Conservation (phyloP, 2,113 vertebrate species). For the Regulus satrapa region DNA sequence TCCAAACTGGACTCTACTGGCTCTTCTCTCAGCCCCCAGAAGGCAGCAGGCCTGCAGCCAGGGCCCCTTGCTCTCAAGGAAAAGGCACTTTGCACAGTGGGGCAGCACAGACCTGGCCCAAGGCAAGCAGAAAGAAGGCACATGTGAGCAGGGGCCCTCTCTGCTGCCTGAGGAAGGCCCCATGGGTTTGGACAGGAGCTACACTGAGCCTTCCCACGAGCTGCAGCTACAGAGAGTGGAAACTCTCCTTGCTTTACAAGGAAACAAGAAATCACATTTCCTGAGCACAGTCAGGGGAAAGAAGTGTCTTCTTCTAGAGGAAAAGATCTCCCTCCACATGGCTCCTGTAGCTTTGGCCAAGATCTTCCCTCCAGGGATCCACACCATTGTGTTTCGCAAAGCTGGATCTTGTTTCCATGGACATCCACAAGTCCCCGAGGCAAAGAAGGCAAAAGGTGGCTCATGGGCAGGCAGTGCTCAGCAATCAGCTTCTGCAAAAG, state of each 20-base stretch:
- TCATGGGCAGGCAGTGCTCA: neutral
- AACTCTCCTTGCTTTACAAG: neutral
- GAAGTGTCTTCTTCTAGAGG: neutral
- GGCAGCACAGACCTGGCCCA: neutral
- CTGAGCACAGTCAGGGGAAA: neutral
- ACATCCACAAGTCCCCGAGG: accelerated
- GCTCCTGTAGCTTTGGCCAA: neutral
- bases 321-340: neutral
- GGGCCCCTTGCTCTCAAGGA: neutral
- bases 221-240: neutral
- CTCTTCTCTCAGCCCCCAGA: neutral
- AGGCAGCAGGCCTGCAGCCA: neutral
- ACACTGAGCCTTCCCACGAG: neutral
- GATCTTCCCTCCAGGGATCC: neutral
- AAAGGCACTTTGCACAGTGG: neutral
- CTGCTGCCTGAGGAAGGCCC: neutral
- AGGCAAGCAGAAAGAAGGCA: neutral
- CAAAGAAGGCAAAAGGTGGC: neutral
- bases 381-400: neutral
- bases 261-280: neutral
- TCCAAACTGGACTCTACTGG: neutral
- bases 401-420: neutral
- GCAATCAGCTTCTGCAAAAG: neutral
- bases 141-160: neutral
- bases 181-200: neutral